Evolutionary conservation across 2,797 vertebrate species (phyloP).

Genomic region (Parauchenoglanis punctatus): DNA sequence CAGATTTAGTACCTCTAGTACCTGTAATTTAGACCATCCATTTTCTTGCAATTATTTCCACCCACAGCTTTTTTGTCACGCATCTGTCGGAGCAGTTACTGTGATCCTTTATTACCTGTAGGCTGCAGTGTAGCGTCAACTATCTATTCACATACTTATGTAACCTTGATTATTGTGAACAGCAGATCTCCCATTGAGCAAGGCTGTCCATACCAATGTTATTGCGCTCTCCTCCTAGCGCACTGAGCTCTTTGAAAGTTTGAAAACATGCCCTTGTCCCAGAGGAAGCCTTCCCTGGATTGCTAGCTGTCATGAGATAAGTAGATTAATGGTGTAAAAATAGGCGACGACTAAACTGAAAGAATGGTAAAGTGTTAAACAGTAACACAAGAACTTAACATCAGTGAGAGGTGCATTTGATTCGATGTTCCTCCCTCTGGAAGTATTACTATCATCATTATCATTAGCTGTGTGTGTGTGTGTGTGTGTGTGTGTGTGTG

Average conservation of each 20-base stretch:
- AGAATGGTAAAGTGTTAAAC: not conserved
- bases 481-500: not conserved
- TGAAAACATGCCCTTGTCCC: not conserved
- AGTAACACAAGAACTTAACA: constrained; percentile 10
- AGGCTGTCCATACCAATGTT: not conserved
- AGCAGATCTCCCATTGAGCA: not conserved
- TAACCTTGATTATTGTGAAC: not conserved
- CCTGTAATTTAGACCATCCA: constrained; percentile 9
- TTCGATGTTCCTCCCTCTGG: not conserved
- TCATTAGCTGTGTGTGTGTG: not conserved
- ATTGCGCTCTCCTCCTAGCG: not conserved
- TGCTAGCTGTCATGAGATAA: not conserved
- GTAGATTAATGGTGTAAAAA: not conserved
- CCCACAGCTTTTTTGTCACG: not conserved
- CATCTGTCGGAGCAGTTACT: not conserved
- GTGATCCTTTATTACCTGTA: not conserved
- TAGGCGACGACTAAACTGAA: not conserved
- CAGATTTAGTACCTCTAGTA: not conserved
- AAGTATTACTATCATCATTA: constrained; percentile 17
- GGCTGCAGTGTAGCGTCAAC: not conserved
- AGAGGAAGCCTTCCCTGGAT: not conserved
- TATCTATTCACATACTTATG: not conserved
- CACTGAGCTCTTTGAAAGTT: not conserved
- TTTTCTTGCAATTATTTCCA: not conserved
- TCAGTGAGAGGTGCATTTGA: not conserved